A percentile compares a stretch with the other conserved stretches of the same genome.
phyloP scores from a whole-genome alignment of 2,797 vertebrate species.

The Sebastes iracundus region DNA sequence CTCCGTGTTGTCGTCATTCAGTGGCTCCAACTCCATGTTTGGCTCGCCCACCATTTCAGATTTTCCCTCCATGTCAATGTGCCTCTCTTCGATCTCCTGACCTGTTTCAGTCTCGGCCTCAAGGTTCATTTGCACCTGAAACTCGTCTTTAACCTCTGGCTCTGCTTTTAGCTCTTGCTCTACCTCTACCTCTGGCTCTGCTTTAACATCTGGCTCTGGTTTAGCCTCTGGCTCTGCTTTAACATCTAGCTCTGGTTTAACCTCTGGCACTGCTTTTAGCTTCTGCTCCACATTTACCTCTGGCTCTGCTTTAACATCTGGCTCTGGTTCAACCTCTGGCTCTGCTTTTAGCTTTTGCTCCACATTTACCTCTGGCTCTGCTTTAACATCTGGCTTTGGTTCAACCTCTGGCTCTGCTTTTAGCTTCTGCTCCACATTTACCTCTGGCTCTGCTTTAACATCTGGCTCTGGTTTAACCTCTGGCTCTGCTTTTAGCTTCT shows the following conservation, averaged over 20 bases:
- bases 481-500: too few relatives aligned
- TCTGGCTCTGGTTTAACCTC: neutral
- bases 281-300: neutral
- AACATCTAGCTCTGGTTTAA: neutral
- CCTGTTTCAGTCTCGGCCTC: neutral
- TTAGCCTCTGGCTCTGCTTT: neutral
- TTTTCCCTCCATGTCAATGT: conserved; percentile 15
- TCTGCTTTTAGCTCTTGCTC: too few relatives aligned
- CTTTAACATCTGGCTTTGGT: neutral
- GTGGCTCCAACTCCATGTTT: conserved; percentile 28
- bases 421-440: neutral
- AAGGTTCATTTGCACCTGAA: neutral
- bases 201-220: neutral
- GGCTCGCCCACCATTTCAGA: neutral
- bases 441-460: neutral
- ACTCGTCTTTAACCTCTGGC: neutral
- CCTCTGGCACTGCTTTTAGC: neutral
- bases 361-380: neutral
- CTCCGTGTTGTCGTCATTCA: neutral
- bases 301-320: neutral
- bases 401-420: neutral
- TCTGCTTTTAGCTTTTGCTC: neutral
- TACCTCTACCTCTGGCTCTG: too few relatives aligned
- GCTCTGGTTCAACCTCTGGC: neutral
- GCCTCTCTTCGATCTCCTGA: conserved; percentile 5